Percentiles rank a stretch among this genome's conserved stretches.
Evolutionary conservation across 2,113 vertebrate genomes (phyloP).

Genomic region (Prunella himalayana): DNA sequence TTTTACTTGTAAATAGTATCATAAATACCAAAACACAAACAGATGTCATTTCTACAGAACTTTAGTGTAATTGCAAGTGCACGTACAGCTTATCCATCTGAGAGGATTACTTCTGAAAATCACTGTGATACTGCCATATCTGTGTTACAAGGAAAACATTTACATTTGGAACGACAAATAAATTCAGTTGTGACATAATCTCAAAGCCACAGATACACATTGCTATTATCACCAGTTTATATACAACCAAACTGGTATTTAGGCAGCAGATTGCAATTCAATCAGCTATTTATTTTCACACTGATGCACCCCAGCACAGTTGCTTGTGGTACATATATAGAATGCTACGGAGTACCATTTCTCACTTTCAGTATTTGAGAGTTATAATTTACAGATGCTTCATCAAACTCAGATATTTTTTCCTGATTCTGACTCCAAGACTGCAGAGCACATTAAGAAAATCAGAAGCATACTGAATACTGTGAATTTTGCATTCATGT

Average conservation of each 20-base stretch:
- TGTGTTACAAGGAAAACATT: not conserved
- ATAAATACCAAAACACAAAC: conserved; percentile 20
- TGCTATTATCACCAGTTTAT: not conserved
- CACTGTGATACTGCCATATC: not conserved
- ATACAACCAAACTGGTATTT: not conserved
- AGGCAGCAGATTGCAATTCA: conserved; percentile 10
- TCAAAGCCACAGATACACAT: not conserved
- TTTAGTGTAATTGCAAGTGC: not conserved
- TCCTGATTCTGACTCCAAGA: conserved; percentile 8
- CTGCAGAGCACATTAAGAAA: conserved; percentile 25
- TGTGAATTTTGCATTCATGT: conserved; percentile 15
- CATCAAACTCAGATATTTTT: not conserved
- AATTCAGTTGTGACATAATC: conserved; percentile 2
- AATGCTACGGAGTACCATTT: not conserved
- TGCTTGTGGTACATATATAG: not conserved
- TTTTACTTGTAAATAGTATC: not conserved
- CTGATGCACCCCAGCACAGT: not conserved
- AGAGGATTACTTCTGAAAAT: not conserved
- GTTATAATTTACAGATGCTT: conserved; percentile 10
- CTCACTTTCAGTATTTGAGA: not conserved
- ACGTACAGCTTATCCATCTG: not conserved
- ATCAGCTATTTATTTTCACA: not conserved
- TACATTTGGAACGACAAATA: not conserved
- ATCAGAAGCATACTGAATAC: not conserved
- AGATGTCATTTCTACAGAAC: not conserved